Conservation (phyloP, 2,797 vertebrate species). For the Myotis myotis region DNA sequence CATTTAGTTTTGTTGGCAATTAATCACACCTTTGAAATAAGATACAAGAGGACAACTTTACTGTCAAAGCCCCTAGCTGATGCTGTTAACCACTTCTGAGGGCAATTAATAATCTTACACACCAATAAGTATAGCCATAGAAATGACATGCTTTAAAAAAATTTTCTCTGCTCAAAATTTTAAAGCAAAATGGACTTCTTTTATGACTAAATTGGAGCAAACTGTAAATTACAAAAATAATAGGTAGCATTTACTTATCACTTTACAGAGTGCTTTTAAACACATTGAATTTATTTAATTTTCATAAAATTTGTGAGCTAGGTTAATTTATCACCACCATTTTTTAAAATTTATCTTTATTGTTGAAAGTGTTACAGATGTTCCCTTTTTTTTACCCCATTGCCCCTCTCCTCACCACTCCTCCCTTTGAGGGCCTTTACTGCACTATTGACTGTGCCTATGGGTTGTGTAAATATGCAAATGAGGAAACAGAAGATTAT, state of each 20-base stretch:
- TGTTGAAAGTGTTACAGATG: too few species aligned
- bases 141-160: conserved; percentile 8
- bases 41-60: conserved; percentile 60
- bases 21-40: conserved; percentile 53
- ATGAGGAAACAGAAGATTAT: not conserved
- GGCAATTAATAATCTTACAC: not conserved
- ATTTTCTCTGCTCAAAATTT: not conserved
- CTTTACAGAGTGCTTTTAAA: not conserved
- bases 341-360: not conserved
- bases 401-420: too few species aligned
- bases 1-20: conserved; percentile 34
- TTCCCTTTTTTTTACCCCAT: too few species aligned
- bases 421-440: too few species aligned
- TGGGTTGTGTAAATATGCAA: not conserved
- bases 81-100: conserved; percentile 29
- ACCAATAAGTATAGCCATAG: conserved; percentile 41
- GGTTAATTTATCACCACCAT: not conserved
- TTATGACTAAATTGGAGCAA: conserved; percentile 22
- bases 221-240: conserved; percentile 33
- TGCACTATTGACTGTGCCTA: too few species aligned
- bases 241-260: not conserved
- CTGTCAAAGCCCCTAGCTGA: conserved; percentile 13
- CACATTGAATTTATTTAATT: not conserved
- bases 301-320: not conserved
- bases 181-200: conserved; percentile 36